Evolutionary conservation across 2,797 vertebrate genomes (phyloP).

Genomic region (Enteromius radiatus): DNA sequence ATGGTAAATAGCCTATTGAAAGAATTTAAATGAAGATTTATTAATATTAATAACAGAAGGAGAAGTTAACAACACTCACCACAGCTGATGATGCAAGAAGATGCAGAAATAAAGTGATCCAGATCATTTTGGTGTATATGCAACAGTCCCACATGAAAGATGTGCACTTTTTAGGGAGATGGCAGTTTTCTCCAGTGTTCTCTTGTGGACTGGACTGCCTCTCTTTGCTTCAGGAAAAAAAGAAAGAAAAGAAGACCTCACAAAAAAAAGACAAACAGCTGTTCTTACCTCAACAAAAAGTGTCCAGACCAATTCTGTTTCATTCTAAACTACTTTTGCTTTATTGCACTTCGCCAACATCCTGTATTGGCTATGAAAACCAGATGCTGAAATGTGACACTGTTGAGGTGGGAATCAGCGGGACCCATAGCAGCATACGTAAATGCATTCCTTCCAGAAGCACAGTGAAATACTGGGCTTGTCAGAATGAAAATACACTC

Average conservation of each 20-base stretch:
- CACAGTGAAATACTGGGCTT: conserved; percentile 41
- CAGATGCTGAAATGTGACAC: conserved; percentile 76
- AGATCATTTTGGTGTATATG: conserved; percentile 66
- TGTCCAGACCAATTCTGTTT: conserved; percentile 47
- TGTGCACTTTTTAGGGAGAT: conserved; percentile 13
- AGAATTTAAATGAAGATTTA: not conserved
- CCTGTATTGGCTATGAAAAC: conserved; percentile 72
- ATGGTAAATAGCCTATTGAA: not conserved
- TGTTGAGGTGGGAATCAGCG: conserved; percentile 48
- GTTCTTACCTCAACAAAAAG: conserved; percentile 40
- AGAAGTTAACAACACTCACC: conserved; percentile 64
- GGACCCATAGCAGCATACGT: conserved; percentile 37
- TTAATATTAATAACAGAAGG: not conserved
- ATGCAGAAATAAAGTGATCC: conserved; percentile 66
- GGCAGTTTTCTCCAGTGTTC: conserved; percentile 13
- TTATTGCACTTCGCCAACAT: conserved; percentile 68
- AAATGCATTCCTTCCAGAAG: conserved; percentile 57
- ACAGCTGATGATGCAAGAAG: conserved; percentile 63
- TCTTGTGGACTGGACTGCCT: conserved; percentile 45
- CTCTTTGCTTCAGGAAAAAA: conserved; percentile 13
- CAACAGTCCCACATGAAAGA: conserved; percentile 35
- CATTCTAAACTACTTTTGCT: conserved; percentile 61
- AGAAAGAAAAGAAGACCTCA: conserved; percentile 1
- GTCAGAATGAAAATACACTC: conserved; percentile 5
- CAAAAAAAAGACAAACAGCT: conserved; percentile 25